Conservation (phyloP, 2,797 vertebrate genomes). For the Lophotriccus pileatus region DNA sequence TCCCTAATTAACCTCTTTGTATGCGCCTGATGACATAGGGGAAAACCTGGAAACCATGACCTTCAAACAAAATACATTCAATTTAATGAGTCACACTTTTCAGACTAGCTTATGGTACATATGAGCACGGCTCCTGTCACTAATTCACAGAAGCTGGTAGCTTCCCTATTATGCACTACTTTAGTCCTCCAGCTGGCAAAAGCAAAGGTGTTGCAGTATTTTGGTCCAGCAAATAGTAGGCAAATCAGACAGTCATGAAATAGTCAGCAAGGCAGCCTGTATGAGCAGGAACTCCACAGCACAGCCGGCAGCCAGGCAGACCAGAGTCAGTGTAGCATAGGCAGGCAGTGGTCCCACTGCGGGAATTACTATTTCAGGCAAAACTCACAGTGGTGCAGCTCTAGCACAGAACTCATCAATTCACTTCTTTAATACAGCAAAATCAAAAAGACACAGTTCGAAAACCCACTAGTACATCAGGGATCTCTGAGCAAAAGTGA, state of each 20-base stretch:
- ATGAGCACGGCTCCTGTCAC: neutral
- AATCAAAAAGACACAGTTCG: neutral
- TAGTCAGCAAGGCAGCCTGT: neutral
- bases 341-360: neutral
- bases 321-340: neutral
- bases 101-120: neutral
- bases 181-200: neutral
- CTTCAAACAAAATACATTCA: neutral
- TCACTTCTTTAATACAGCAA: neutral
- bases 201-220: neutral
- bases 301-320: neutral
- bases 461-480: constrained; percentile 9
- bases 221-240: constrained; percentile 25
- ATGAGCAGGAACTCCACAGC: neutral
- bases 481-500: neutral
- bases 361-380: neutral
- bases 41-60: neutral
- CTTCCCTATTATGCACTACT: neutral
- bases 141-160: neutral
- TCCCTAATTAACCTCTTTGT: neutral
- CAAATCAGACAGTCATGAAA: neutral
- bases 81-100: neutral
- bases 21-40: neutral
- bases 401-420: constrained; percentile 12
- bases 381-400: neutral